Conservation (phyloP, 2,113 vertebrate genomes). For the Hemicordylus capensis region DNA sequence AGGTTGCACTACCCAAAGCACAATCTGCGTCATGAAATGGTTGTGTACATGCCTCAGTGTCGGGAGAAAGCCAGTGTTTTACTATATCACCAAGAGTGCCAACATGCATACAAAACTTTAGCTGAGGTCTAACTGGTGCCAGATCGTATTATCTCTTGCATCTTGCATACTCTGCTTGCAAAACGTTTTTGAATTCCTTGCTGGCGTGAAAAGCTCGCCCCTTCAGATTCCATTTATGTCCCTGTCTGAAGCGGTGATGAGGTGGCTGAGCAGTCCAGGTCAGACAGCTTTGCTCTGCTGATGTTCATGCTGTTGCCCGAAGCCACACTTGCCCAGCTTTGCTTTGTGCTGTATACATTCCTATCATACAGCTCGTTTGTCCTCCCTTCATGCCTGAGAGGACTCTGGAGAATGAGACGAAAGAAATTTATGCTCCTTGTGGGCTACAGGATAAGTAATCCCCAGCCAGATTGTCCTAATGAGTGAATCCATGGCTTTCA, state of each 20-base stretch:
- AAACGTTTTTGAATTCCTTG: not conserved
- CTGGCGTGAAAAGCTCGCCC: not conserved
- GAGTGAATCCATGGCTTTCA: not conserved
- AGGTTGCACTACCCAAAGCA: not conserved
- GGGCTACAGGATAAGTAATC: slow-evolving; percentile 13
- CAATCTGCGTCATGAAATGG: too few relatives aligned
- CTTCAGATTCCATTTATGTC: slow-evolving; percentile 5
- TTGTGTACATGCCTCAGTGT: too few relatives aligned
- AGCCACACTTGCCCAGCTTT: not conserved
- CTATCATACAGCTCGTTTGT: not conserved
- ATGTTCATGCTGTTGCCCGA: not conserved
- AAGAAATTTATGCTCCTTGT: not conserved
- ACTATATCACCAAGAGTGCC: not conserved
- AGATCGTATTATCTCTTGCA: not conserved
- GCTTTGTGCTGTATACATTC: not conserved
- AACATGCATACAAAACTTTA: not conserved
- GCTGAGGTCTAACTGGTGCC: not conserved
- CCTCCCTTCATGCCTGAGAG: not conserved
- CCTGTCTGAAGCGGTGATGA: not conserved
- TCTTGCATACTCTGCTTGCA: not conserved
- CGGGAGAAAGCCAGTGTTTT: not conserved
- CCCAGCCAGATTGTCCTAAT: slow-evolving; percentile 10
- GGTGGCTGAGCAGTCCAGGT: not conserved
- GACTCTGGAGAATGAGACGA: not conserved
- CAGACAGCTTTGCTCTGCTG: not conserved